These are phyloP conservation scores for Melipona bicolor DNA, from an alignment of 2,888 invertebrate genomes.

Conservation along the genomic window DNA sequence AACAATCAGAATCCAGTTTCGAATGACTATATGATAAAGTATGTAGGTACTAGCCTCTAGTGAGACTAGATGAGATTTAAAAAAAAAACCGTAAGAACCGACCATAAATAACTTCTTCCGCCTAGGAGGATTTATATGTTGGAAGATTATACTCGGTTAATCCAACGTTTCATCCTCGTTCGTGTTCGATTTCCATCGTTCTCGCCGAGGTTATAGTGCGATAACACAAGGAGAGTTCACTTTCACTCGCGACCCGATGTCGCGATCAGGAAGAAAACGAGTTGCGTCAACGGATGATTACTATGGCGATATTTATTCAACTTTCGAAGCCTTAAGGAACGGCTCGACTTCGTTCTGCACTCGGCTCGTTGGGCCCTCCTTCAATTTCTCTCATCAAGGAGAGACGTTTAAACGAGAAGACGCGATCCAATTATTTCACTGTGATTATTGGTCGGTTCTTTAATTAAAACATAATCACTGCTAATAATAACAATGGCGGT, in stretches of 20 bases:
- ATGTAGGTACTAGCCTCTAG: background rate
- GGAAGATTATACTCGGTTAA: background rate
- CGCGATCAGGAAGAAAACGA: conserved; percentile 75
- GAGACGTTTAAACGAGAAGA: background rate
- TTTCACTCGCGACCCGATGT: conserved; percentile 77
- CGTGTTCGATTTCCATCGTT: conserved; percentile 73
- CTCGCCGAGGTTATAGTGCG: conserved; percentile 59
- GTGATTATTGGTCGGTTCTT: conserved; percentile 10
- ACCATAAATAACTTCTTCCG: background rate
- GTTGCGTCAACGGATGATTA: conserved; percentile 71
- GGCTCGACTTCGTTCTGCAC: conserved; percentile 12
- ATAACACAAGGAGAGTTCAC: conserved; percentile 74
- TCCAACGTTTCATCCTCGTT: conserved; percentile 36
- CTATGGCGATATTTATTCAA: conserved; percentile 60
- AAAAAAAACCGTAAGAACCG: background rate
- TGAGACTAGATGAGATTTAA: background rate
- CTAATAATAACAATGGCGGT: conserved; percentile 18
- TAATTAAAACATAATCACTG: conserved; percentile 32
- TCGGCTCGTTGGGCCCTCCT: conserved; percentile 1
- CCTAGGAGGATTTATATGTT: background rate
- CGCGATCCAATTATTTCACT: conserved; percentile 11
- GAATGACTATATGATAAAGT: background rate
- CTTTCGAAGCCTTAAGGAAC: conserved; percentile 59
- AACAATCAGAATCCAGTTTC: background rate
- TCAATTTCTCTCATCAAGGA: conserved; percentile 37